A percentile compares a stretch with the other conserved stretches of the same genome.
Conservation (phyloP, 2,888 invertebrate species). For the Barypeithes pellucidus region DNA sequence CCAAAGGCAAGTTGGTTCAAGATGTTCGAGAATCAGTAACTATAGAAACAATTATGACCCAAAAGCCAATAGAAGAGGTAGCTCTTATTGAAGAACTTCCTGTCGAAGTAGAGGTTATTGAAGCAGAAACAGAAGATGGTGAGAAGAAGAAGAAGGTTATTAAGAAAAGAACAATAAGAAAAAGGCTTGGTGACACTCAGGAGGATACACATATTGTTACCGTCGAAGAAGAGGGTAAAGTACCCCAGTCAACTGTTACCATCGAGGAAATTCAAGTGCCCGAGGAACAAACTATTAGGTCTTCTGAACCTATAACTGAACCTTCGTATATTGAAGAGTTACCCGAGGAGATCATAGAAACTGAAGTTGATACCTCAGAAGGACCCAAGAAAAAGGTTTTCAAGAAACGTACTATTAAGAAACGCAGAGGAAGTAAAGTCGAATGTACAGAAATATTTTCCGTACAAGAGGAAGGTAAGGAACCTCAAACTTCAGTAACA, state of each 20-base stretch:
- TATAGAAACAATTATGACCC: conserved; percentile 62
- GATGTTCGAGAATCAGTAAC: conserved; percentile 62
- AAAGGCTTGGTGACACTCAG: conserved; percentile 64
- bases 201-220: conserved; percentile 67
- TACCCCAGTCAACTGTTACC: conserved; percentile 62
- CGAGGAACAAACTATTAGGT: conserved; percentile 51
- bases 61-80: conserved; percentile 60
- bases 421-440: conserved; percentile 68
- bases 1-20: conserved; percentile 58
- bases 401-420: conserved; percentile 69
- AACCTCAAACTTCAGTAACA: conserved; percentile 67
- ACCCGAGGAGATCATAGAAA: conserved; percentile 61
- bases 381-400: conserved; percentile 63
- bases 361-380: conserved; percentile 58
- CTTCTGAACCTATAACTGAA: conserved; percentile 21
- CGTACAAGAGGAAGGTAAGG: conserved; percentile 68
- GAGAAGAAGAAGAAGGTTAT: conserved; percentile 59
- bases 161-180: conserved; percentile 69
- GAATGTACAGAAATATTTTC: conserved; percentile 71
- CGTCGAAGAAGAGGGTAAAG: conserved; percentile 65
- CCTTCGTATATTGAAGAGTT: conserved; percentile 59
- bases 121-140: conserved; percentile 62
- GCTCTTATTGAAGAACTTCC: conserved; percentile 66
- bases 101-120: conserved; percentile 68
- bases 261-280: conserved; percentile 59